phyloP scores from a whole-genome alignment of 2,888 invertebrate genomes.

The Margaritifera margaritifera region DNA sequence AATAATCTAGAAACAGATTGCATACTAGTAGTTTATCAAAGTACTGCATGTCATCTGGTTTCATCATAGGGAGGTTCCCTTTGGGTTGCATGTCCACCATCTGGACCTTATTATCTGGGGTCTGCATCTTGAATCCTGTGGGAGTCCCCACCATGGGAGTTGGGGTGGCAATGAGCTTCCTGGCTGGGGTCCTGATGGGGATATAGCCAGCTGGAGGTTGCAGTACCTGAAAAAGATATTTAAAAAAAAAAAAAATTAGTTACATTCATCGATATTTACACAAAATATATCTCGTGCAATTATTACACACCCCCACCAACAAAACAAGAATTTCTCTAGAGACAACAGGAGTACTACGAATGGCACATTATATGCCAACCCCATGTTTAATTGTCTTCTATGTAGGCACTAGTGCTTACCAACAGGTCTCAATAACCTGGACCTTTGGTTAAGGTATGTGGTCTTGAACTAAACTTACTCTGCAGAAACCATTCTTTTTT shows the following conservation, averaged over 20 bases:
- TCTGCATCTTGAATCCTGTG: conserved; percentile 73
- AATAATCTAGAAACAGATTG: conserved; percentile 1
- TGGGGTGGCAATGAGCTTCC: conserved; percentile 97
- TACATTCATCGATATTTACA: not conserved
- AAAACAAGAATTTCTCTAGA: not conserved
- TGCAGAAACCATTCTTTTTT: no score
- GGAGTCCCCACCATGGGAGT: conserved; percentile 84
- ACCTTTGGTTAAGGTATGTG: no score
- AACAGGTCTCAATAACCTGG: no score
- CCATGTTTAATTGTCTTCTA: no score
- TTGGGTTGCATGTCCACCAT: conserved; percentile 98
- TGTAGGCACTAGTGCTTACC: no score
- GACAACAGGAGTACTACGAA: not conserved
- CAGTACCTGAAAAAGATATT: conserved; percentile 74
- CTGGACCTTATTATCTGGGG: conserved; percentile 71
- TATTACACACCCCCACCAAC: not conserved
- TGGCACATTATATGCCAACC: no score
- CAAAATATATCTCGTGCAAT: not conserved
- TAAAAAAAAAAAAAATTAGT: not conserved
- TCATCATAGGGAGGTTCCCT: conserved; percentile 96
- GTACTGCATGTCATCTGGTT: conserved; percentile 99
- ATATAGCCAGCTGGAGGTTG: conserved; percentile 96
- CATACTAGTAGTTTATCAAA: conserved; percentile 93
- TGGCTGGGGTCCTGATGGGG: conserved; percentile 96
- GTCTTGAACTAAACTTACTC: no score